phyloP scores from a whole-genome alignment of 2,797 vertebrate species.

The Thunnus albacares region DNA sequence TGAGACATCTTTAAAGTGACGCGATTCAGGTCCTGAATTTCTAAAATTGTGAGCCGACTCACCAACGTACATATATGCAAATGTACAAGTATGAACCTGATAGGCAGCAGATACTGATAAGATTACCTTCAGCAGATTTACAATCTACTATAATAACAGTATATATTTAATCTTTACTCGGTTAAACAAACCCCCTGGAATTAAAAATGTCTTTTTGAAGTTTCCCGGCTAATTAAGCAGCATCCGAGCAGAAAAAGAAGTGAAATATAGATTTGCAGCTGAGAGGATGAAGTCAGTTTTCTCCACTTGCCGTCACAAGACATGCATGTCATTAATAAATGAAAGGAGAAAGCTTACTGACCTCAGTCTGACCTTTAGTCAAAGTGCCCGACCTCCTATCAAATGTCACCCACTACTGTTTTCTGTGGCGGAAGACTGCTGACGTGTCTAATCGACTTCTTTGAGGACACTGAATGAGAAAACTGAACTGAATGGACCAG shows the following conservation, averaged over 20 bases:
- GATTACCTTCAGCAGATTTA: conserved; percentile 3
- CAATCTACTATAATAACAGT: background rate
- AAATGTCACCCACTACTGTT: background rate
- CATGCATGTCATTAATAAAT: background rate
- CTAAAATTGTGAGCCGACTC: background rate
- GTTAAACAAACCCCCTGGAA: background rate
- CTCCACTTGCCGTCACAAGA: background rate
- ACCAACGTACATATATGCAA: background rate
- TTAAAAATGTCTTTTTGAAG: background rate
- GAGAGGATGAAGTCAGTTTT: background rate
- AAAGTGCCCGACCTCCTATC: conserved; percentile 12
- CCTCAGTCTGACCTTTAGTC: conserved; percentile 14
- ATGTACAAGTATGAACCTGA: background rate
- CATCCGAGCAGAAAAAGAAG: background rate
- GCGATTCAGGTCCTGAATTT: background rate
- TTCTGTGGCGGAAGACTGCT: background rate
- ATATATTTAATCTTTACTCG: background rate
- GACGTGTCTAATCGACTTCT: background rate
- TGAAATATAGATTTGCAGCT: background rate
- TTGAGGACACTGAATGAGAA: background rate
- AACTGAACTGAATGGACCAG: conserved; percentile 12
- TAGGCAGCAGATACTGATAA: conserved; percentile 1
- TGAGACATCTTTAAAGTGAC: background rate
- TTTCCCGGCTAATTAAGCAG: background rate
- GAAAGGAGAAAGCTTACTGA: background rate